Evolutionary conservation across 2,797 vertebrate genomes (phyloP).

Genomic region (Pseudochaenichthys georgianus): DNA sequence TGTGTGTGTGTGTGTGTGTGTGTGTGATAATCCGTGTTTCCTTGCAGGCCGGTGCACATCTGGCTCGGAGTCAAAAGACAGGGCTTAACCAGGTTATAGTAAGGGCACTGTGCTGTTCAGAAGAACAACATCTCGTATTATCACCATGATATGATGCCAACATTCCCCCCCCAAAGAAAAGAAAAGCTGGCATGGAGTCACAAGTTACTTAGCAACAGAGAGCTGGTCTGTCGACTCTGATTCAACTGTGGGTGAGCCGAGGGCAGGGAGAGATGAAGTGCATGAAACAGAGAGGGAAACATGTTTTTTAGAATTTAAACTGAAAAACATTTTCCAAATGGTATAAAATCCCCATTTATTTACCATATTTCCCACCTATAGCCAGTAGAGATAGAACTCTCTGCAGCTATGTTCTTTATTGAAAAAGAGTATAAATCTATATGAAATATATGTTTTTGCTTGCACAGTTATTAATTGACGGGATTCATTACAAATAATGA

Average conservation of each 20-base stretch:
- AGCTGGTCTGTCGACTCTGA: conserved; percentile 52
- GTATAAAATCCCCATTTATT: background rate
- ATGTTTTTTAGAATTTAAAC: background rate
- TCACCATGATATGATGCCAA: conserved; percentile 48
- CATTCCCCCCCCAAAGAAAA: conserved; percentile 41
- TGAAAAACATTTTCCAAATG: background rate
- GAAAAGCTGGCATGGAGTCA: conserved; percentile 43
- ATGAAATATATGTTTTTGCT: background rate
- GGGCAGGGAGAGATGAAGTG: conserved; percentile 35
- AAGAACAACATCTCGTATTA: conserved; percentile 37
- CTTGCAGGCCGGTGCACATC: conserved; percentile 29
- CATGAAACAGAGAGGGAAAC: conserved; percentile 17
- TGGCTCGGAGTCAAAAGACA: conserved; percentile 32
- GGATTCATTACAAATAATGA: background rate
- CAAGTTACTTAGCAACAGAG: conserved; percentile 72
- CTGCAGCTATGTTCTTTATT: background rate
- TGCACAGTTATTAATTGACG: background rate
- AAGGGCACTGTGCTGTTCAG: conserved; percentile 23
- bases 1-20: conserved; percentile 18
- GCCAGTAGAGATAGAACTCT: background rate
- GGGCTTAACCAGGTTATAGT: conserved; percentile 32
- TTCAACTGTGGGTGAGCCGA: conserved; percentile 51
- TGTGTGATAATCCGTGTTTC: conserved; percentile 24
- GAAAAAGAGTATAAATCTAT: background rate
- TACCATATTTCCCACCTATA: conserved; percentile 3